phyloP scores from a whole-genome alignment of 2,888 invertebrate genomes.

The Lypha dubia region DNA sequence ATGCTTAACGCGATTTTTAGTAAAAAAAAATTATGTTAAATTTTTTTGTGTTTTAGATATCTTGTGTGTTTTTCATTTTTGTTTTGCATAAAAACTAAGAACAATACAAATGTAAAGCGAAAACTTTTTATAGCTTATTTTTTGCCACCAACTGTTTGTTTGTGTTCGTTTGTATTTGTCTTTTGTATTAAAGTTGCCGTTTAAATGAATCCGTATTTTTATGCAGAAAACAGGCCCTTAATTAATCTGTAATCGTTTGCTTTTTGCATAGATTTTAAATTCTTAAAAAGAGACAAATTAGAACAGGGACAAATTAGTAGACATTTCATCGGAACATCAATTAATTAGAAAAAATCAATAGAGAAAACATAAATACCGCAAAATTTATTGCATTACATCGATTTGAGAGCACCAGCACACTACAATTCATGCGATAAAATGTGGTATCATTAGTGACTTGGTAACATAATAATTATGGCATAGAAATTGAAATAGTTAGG shows the following conservation, averaged over 20 bases:
- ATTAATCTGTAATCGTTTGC: conserved; percentile 35
- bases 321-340: conserved; percentile 49
- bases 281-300: conserved; percentile 42
- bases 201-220: neutral
- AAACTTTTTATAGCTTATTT: neutral
- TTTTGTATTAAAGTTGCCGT: neutral
- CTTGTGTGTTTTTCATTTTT: too few species aligned
- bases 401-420: neutral
- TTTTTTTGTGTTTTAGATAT: conserved; percentile 7
- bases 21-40: conserved; percentile 20
- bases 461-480: neutral
- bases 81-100: neutral
- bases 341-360: conserved; percentile 26
- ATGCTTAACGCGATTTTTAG: conserved; percentile 65
- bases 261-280: conserved; percentile 33
- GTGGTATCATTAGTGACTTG: neutral
- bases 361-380: neutral
- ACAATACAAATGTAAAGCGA: neutral
- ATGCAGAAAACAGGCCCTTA: conserved; percentile 1
- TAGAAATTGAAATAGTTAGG: neutral
- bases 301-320: conserved; percentile 56
- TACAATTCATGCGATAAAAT: neutral
- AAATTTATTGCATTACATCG: neutral
- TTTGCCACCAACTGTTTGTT: conserved; percentile 11
- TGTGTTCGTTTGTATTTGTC: neutral